A percentile compares a stretch with the other conserved stretches of the same genome.
Conservation (phyloP, 1,140 invertebrate species). For the Agrilus planipennis region DNA sequence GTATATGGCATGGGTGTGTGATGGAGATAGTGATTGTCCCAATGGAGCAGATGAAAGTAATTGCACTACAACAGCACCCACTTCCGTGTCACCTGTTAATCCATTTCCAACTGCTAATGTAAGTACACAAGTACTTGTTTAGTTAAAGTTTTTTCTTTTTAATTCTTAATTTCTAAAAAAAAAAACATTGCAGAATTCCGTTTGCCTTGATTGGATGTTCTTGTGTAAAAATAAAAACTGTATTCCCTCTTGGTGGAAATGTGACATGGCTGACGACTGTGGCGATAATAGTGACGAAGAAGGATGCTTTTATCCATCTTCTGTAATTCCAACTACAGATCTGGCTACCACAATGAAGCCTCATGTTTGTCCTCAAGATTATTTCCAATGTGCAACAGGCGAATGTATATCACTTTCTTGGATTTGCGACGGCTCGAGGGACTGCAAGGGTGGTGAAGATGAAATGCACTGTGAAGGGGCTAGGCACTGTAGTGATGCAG, state of each 20-base stretch:
- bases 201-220: slow-evolving; percentile 66
- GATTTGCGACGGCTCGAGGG: slow-evolving; percentile 46
- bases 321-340: neutral
- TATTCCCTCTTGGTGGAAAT: slow-evolving; percentile 74
- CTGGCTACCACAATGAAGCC: neutral
- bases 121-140: slow-evolving; percentile 1
- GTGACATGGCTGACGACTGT: slow-evolving; percentile 56
- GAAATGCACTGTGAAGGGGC: slow-evolving; percentile 34
- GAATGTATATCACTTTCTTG: slow-evolving; percentile 41
- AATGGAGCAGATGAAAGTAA: slow-evolving; percentile 61
- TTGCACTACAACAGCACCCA: slow-evolving; percentile 41
- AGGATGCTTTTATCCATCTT: neutral
- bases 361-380: slow-evolving; percentile 38
- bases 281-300: slow-evolving; percentile 65
- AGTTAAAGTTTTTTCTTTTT: no score
- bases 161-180: neutral
- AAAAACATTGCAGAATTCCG: slow-evolving; percentile 18
- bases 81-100: slow-evolving; percentile 30
- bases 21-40: slow-evolving; percentile 56
- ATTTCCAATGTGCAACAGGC: slow-evolving; percentile 52
- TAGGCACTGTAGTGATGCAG: slow-evolving; percentile 29
- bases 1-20: slow-evolving; percentile 58
- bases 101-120: slow-evolving; percentile 10
- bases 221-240: slow-evolving; percentile 62
- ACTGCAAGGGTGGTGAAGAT: slow-evolving; percentile 47